A percentile compares a stretch with the other conserved stretches of the same genome.
Evolutionary conservation across 37 sponge, comb jelly and placozoan genomes (phyloP).

Genomic region (Sycon ciliatum): DNA sequence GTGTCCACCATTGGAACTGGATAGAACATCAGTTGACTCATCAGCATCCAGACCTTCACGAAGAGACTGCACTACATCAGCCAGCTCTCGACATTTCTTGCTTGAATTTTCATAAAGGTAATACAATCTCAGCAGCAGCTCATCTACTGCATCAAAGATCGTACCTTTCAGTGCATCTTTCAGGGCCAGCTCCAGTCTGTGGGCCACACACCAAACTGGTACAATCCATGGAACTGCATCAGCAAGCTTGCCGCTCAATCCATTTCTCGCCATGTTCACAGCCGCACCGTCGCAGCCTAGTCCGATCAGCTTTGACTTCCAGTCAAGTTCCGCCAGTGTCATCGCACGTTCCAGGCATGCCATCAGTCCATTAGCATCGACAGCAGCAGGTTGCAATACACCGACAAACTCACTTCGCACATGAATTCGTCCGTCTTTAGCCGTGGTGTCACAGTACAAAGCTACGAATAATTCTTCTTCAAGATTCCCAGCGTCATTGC

Average conservation of each 20-base stretch:
- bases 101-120: constrained; percentile 47
- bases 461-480: too few relatives aligned
- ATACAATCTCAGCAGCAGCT: constrained; percentile 37
- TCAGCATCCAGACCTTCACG: constrained; percentile 32
- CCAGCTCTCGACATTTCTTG: constrained; percentile 54
- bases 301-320: constrained; percentile 36
- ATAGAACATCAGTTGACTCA: not conserved
- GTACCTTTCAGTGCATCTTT: constrained; percentile 46
- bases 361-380: too few relatives aligned
- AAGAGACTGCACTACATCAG: constrained; percentile 34
- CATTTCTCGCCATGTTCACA: constrained; percentile 39
- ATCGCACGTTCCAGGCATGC: too few relatives aligned
- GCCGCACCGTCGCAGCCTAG: constrained; percentile 51
- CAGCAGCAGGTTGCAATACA: too few relatives aligned
- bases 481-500: too few relatives aligned
- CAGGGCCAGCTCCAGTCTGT: constrained; percentile 47
- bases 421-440: too few relatives aligned
- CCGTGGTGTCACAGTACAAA: too few relatives aligned
- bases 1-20: not conserved
- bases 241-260: constrained; percentile 29
- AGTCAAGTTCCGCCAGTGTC: too few relatives aligned
- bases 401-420: too few relatives aligned
- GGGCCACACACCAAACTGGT: constrained; percentile 51
- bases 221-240: constrained; percentile 41
- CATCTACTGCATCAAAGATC: constrained; percentile 36